Base-by-base conservation (phyloP, 2,888 invertebrate species). In the Polydrusus pterygomalis region DNA sequence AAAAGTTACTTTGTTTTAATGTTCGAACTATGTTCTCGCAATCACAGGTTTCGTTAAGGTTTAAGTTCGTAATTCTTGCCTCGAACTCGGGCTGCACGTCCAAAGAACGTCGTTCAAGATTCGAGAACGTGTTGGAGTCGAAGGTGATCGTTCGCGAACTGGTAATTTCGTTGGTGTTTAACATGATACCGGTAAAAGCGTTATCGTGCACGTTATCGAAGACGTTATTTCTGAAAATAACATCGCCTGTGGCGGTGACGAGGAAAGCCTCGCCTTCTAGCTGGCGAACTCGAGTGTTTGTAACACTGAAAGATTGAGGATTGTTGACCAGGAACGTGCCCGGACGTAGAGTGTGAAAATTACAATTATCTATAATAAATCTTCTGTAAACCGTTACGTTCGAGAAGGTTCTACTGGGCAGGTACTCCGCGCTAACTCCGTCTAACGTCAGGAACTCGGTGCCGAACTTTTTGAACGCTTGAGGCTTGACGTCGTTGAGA, bases 391-490 rank as follows among this genome's bases (percentile, higher is more conserved):
- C 92, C 82, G 92, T 93, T 63, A 95, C 88, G 81, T 95, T 94
- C 73, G 93, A 93, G 84, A 95, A 90, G 73, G 92, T 91, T 77
- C 93, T 90, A 80, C 94, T 94, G 5, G 94, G 94, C 75, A 95
- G 85, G 65, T 88, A 84, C 0, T 88, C 89, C 34, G 94, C 90
- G 11, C 84, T 87, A 20, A 93, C 91, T 3, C 93, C 92, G 51
- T 89, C 89, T 65, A 96, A 86, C 79, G 91, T 88, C 78, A 96
- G 89, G 79, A 91, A 90, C 43, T 91, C 90, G 0, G 93, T 91
- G 30, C 92, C 90, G 83, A 96, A 94, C 87, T 94, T 94, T 83
- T 95, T 96, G 83, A 96, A 95, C 1, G 94, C 91, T 87, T 95
- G 92, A 49, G 90, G 90, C 80, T 93, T 92, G 60, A 95, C 89